Conservation (phyloP, 2,797 vertebrate species). For the Emydoidea blandingii region DNA sequence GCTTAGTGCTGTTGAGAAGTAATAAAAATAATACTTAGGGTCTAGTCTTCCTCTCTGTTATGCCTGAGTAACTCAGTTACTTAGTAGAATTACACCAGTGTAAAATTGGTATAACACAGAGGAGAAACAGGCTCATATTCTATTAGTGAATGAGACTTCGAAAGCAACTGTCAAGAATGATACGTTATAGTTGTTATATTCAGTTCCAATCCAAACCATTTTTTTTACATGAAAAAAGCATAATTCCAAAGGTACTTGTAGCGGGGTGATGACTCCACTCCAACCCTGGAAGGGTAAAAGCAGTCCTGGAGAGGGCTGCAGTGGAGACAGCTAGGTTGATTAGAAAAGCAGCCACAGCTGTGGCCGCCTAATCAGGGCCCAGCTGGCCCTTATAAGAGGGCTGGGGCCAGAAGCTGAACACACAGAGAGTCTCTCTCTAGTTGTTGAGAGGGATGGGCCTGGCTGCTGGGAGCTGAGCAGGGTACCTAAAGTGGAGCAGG, state of each 20-base stretch:
- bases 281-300: too few relatives aligned
- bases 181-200: slow-evolving; percentile 40
- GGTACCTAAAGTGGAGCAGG: too few relatives aligned
- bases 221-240: slow-evolving; percentile 57
- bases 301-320: too few relatives aligned
- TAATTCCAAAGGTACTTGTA: slow-evolving; percentile 55
- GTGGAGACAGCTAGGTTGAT: too few relatives aligned
- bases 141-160: slow-evolving; percentile 47
- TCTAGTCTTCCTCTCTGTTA: slow-evolving; percentile 11
- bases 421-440: too few relatives aligned
- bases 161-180: slow-evolving; percentile 47
- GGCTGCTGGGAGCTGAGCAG: too few relatives aligned
- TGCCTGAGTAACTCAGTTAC: not conserved
- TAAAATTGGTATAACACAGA: slow-evolving; percentile 24
- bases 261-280: not conserved
- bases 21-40: slow-evolving; percentile 24
- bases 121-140: slow-evolving; percentile 41
- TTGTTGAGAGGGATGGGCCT: too few relatives aligned
- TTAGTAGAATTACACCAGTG: slow-evolving; percentile 11
- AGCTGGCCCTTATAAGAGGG: too few relatives aligned
- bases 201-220: not conserved
- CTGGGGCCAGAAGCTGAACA: too few relatives aligned
- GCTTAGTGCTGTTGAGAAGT: slow-evolving; percentile 19
- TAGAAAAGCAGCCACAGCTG: too few relatives aligned
- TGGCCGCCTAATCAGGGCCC: too few relatives aligned